phyloP scores from a whole-genome alignment of 2,888 invertebrate genomes.

The Muscina levida region DNA sequence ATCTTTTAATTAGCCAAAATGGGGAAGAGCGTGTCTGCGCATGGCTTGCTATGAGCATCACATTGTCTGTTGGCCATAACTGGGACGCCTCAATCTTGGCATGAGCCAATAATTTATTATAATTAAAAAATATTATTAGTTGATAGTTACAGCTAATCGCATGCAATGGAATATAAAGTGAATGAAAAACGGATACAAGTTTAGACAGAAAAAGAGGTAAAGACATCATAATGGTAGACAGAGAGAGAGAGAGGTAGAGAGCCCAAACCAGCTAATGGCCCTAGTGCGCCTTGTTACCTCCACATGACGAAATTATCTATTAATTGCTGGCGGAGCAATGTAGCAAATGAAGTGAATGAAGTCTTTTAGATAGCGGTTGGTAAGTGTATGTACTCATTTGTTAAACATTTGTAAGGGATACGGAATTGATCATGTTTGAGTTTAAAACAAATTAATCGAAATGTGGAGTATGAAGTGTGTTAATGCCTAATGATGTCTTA shows the following conservation, averaged over 20 bases:
- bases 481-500: conserved; percentile 36
- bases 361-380: too few species aligned
- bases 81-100: conserved; percentile 28
- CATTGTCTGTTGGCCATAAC: conserved; percentile 11
- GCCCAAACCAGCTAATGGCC: too few species aligned
- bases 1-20: conserved; percentile 43
- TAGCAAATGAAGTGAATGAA: neutral
- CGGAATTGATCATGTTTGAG: conserved; percentile 3
- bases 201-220: too few species aligned
- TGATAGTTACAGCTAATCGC: conserved; percentile 19
- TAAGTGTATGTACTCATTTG: too few species aligned
- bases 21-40: too few species aligned
- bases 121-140: conserved; percentile 41
- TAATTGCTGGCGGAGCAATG: conserved; percentile 7
- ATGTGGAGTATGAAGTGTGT: conserved; percentile 4
- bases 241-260: too few species aligned
- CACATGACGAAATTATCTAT: conserved; percentile 49
- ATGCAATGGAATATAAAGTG: conserved; percentile 5
- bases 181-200: neutral
- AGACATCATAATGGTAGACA: too few species aligned
- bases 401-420: too few species aligned
- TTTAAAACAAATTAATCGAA: conserved; percentile 19
- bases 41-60: too few species aligned
- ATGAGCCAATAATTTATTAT: conserved; percentile 59
- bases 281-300: neutral